A percentile compares a stretch with the other conserved stretches of the same genome.
Conservation (phyloP, 1,140 invertebrate species). For the Hyphantria cunea region DNA sequence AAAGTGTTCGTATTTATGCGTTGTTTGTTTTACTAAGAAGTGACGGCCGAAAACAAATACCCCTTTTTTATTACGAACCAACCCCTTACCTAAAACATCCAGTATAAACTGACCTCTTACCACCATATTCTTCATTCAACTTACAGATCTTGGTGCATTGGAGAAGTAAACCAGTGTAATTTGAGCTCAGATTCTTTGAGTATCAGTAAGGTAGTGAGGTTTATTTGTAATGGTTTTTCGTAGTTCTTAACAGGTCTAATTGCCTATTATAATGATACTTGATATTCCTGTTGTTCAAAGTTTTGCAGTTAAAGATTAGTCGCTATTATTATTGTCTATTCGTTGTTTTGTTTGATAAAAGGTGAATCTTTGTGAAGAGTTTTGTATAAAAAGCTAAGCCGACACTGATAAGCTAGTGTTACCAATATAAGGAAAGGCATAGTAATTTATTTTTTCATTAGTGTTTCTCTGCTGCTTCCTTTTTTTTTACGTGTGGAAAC, state of each 20-base stretch:
- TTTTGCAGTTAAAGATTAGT: conserved; percentile 12
- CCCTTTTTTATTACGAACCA: conserved; percentile 45
- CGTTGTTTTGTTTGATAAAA: conserved; percentile 1
- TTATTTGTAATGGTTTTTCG: conserved; percentile 29
- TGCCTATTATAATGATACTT: conserved; percentile 78
- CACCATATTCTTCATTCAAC: neutral
- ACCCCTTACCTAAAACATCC: conserved; percentile 55
- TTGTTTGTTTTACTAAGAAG: conserved; percentile 73
- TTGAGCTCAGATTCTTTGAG: conserved; percentile 5
- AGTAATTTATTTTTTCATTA: too few species aligned
- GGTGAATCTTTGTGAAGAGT: too few species aligned
- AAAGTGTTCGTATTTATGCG: conserved; percentile 71
- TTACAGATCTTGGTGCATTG: neutral
- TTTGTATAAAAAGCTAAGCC: too few species aligned
- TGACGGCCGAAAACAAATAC: conserved; percentile 76
- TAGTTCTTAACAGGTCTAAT: conserved; percentile 69
- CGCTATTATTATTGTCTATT: conserved; percentile 9
- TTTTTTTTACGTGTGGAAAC: too few species aligned
- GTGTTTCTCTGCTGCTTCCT: too few species aligned
- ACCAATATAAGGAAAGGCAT: too few species aligned
- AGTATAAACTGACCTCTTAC: conserved; percentile 34
- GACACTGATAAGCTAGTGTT: too few species aligned
- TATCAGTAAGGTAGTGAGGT: conserved; percentile 29
- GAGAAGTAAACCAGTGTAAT: conserved; percentile 5
- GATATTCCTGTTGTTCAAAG: conserved; percentile 46